These are phyloP conservation scores for Nothobranchius kuhntae DNA, from an alignment of 2,113 vertebrate species.

Conservation along the genomic window DNA sequence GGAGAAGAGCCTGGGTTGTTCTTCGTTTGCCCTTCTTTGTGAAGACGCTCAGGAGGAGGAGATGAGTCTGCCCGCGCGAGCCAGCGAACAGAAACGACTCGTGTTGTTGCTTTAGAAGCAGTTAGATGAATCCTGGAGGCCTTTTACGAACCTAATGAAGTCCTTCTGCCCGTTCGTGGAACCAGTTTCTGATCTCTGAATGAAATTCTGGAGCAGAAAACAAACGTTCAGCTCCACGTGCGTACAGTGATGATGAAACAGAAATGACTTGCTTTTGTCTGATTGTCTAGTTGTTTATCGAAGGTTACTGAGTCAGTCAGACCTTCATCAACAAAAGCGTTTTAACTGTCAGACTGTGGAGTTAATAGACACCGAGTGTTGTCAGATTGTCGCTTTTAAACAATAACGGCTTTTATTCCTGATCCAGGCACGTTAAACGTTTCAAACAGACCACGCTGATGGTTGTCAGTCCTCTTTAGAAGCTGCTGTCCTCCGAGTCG, in stretches of 20 bases:
- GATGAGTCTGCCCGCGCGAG: conserved; percentile 21
- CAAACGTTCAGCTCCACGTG: too few species aligned
- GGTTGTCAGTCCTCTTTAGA: conserved; percentile 8
- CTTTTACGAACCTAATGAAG: conserved; percentile 37
- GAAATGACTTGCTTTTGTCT: conserved; percentile 31
- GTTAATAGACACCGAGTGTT: conserved; percentile 27
- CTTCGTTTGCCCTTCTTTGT: conserved; percentile 1
- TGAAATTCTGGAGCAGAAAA: conserved; percentile 18
- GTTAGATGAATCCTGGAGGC: conserved; percentile 40
- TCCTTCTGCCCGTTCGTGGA: conserved; percentile 23
- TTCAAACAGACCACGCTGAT: neutral
- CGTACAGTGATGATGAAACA: too few species aligned
- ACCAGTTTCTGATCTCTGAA: conserved; percentile 15
- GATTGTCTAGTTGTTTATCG: conserved; percentile 45
- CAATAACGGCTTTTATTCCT: conserved; percentile 19
- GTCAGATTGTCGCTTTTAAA: conserved; percentile 21
- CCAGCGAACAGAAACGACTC: conserved; percentile 45
- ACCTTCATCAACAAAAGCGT: conserved; percentile 32
- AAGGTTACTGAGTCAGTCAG: conserved; percentile 52
- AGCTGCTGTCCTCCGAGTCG: conserved; percentile 29
- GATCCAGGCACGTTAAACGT: conserved; percentile 21
- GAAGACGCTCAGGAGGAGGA: conserved; percentile 25
- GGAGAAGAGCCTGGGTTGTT: neutral
- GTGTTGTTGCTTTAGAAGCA: conserved; percentile 21
- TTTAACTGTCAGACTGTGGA: conserved; percentile 30